Evolutionary conservation across 2,797 vertebrate genomes (phyloP), one percentile per base, ranked within the genome.

Genomic region (Chelonia mydas): DNA sequence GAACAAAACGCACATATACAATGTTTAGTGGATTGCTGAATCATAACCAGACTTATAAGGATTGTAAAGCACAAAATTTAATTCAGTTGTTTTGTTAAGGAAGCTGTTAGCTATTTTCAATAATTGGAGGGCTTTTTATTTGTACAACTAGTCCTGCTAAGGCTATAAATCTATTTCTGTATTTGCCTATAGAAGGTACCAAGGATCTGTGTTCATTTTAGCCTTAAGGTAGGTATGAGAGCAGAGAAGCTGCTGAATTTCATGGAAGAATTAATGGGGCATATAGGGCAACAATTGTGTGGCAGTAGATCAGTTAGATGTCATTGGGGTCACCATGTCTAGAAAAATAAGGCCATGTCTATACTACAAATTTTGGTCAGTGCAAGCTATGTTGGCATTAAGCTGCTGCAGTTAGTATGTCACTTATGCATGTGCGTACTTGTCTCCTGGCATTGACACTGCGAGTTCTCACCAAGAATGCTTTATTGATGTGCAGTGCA

Each of bases 261-360:
- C 28, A 31, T 5, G 33, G 94, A 91, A 93, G 3, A 4, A 87
- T 10, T 28, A 77, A 11, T 80, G 7, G 6, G 54, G 90, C 86
- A 25, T 4, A 3, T 37, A 47, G 16, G 88, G 47, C 19, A 89
- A 4, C 1, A n/a, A 68, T 10, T 90, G 65, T 0, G 0, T 27
- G 33, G 25, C 15, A 55, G n/a, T n/a, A 76, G 59, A 78, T 1
- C 0, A 1, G 80, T 77, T 57, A 25, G 11, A 13, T 83, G 84
- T 89, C 47, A 74, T 55, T 57, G 28, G 55, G 55, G 55, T 57
- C 11, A 21, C 25, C 55, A 11, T 57, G 55, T 57, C 55, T 57
- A 57, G 55, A 57, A 27, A 57, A 57, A 57, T 57, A 57, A 55
- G 54, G 54, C 54, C 9, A 27, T 55, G 25, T 25, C 54, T 55